Evolutionary conservation across 2,888 invertebrate genomes (phyloP), one percentile per base, ranked within the genome.

Genomic region (Mythimna lalbum): DNA sequence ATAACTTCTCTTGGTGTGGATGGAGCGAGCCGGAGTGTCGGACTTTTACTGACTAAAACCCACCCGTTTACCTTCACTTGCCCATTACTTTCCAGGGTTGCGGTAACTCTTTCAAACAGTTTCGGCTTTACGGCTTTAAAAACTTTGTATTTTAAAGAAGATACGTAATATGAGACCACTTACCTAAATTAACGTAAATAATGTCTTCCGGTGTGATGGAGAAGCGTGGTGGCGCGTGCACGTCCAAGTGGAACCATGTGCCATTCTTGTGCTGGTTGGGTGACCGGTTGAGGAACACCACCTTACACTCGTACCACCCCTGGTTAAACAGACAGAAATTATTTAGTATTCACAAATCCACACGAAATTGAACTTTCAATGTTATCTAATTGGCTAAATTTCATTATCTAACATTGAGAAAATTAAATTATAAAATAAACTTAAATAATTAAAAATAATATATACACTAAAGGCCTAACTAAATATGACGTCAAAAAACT

Each of bases 181-280:
- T 69, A 97, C 97, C 97, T 96, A 99, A 97, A 97, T 98, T 99
- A 96, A 99, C 99, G 97, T 99, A 99, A 96, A 99, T 98, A 96
- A 99, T 98, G 96, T 99, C 98, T 96, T 98, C 99, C 91, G 99
- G 99, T 92, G 98, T 99, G 96, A 98, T 98, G 96, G 98, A 98
- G 97, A 99, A 99, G 95, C 98, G 97, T 89, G 99, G 99, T 92
- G 99, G 98, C 93, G 99, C 99, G 96, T 99, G 99, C 93, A 99
- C 99, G 96, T 99, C 99, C 94, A 99, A 97, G 96, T 99, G 99
- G 96, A 99, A 99, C 99, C 99, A 99, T 90, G 99, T 99, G 92
- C 99, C 99, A 96, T 98, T 98, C 96, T 98, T 98, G 96, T 98
- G 97, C 93, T 98, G 98, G 94, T 98, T 98, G 87, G 98, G 98